Conservation (phyloP, 2,888 invertebrate genomes). For the Scrobipalpa atriplicella region DNA sequence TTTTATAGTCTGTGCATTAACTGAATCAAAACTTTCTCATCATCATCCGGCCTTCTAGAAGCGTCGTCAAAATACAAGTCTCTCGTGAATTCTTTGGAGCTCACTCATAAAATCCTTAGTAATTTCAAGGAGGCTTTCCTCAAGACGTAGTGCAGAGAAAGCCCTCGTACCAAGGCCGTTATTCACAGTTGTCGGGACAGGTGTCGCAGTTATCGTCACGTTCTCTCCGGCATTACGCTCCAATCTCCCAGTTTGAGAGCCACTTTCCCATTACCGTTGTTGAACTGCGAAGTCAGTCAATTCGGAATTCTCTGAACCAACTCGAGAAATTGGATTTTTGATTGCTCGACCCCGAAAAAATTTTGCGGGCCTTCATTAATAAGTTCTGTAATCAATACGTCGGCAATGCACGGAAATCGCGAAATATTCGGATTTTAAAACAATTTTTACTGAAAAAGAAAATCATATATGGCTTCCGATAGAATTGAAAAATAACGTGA, state of each 20-base stretch:
- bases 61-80: background rate
- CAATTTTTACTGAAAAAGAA: background rate
- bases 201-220: slow-evolving; percentile 58
- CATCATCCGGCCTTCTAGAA: background rate
- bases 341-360: slow-evolving; percentile 12
- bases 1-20: too few species aligned
- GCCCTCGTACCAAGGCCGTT: slow-evolving; percentile 55
- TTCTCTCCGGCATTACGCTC: slow-evolving; percentile 48
- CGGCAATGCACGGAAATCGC: too few species aligned
- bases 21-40: background rate
- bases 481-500: background rate
- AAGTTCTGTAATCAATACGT: slow-evolving; percentile 12
- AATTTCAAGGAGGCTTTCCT: background rate
- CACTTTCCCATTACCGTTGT: slow-evolving; percentile 49
- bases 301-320: slow-evolving; percentile 16
- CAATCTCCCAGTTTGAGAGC: slow-evolving; percentile 47
- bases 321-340: slow-evolving; percentile 22
- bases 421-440: background rate
- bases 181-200: slow-evolving; percentile 61
- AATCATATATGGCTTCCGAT: background rate
- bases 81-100: background rate
- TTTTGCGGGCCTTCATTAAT: slow-evolving; percentile 3
- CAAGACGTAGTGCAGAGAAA: slow-evolving; percentile 15
- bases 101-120: background rate
- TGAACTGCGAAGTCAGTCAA: slow-evolving; percentile 16